These are phyloP conservation scores for Drosophila quadrilineata DNA, from an alignment of 1,140 invertebrate species.

Conservation along the genomic window DNA sequence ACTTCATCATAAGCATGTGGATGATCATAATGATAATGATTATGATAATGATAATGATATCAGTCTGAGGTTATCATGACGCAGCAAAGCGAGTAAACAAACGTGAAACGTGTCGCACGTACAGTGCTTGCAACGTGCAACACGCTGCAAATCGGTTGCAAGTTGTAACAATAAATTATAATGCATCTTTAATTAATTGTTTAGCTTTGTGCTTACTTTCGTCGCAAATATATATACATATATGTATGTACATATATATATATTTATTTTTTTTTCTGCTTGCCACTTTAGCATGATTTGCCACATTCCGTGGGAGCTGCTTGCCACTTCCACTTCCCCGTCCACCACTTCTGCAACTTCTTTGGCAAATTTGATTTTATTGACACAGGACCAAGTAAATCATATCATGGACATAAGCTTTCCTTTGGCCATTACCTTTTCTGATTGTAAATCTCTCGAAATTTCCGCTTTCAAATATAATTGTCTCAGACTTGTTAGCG, in stretches of 20 bases:
- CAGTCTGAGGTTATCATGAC: too few relatives aligned
- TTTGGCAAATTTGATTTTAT: slow-evolving; percentile 61
- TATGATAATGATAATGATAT: slow-evolving; percentile 27
- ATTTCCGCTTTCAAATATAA: slow-evolving; percentile 81
- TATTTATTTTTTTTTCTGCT: not conserved
- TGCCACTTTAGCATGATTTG: slow-evolving; percentile 26
- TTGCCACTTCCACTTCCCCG: too few relatives aligned
- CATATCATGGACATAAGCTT: not conserved
- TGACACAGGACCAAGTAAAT: slow-evolving; percentile 26
- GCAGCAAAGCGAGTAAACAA: too few relatives aligned
- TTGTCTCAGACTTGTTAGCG: slow-evolving; percentile 57
- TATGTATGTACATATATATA: too few relatives aligned
- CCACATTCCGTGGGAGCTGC: slow-evolving; percentile 35
- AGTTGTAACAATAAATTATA: slow-evolving; percentile 34
- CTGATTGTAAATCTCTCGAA: slow-evolving; percentile 76
- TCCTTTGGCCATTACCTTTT: slow-evolving; percentile 30
- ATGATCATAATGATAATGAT: slow-evolving; percentile 26
- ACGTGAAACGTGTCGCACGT: slow-evolving; percentile 35
- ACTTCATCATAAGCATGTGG: too few relatives aligned
- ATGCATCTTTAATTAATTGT: slow-evolving; percentile 65
- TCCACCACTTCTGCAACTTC: slow-evolving; percentile 6
- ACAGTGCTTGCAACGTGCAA: slow-evolving; percentile 1
- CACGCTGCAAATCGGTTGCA: slow-evolving; percentile 11
- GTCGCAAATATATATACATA: too few relatives aligned
- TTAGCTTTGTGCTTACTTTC: too few relatives aligned